phyloP scores from a whole-genome alignment of 2,888 invertebrate genomes.

The Bimastos eiseni region DNA sequence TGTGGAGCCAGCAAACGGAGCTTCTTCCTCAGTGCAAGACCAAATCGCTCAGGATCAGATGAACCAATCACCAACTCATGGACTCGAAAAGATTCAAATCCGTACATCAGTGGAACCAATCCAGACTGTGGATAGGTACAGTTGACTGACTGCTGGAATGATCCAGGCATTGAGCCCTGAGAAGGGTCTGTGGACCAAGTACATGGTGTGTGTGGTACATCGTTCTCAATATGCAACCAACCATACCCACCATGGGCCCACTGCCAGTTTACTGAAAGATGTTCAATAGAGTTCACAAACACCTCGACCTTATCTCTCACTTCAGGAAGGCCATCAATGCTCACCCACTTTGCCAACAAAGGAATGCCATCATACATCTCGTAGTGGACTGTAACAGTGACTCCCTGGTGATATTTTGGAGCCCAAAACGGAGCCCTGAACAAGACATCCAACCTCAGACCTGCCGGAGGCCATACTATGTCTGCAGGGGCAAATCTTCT shows the following conservation, averaged over 20 bases:
- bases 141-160: slow-evolving; percentile 41
- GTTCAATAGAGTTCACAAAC: slow-evolving; percentile 39
- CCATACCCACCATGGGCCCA: slow-evolving; percentile 37
- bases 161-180: slow-evolving; percentile 41
- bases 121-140: slow-evolving; percentile 38
- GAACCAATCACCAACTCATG: slow-evolving; percentile 42
- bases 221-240: slow-evolving; percentile 42
- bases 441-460: slow-evolving; percentile 13
- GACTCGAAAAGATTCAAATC: slow-evolving; percentile 41
- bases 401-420: slow-evolving; percentile 37
- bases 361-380: slow-evolving; percentile 46
- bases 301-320: slow-evolving; percentile 33
- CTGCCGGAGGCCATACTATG: slow-evolving; percentile 23
- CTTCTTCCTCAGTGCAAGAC: slow-evolving; percentile 37
- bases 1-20: slow-evolving; percentile 45
- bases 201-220: slow-evolving; percentile 40
- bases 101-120: slow-evolving; percentile 7
- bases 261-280: slow-evolving; percentile 42
- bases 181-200: slow-evolving; percentile 41
- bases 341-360: slow-evolving; percentile 43
- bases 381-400: slow-evolving; percentile 42
- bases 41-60: slow-evolving; percentile 41
- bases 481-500: slow-evolving; percentile 40
- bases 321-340: slow-evolving; percentile 15
- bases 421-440: slow-evolving; percentile 38